Evolutionary conservation across 2,888 invertebrate genomes (phyloP), one percentile per base, ranked within the genome.

Genomic region (Dendrolimus houi): DNA sequence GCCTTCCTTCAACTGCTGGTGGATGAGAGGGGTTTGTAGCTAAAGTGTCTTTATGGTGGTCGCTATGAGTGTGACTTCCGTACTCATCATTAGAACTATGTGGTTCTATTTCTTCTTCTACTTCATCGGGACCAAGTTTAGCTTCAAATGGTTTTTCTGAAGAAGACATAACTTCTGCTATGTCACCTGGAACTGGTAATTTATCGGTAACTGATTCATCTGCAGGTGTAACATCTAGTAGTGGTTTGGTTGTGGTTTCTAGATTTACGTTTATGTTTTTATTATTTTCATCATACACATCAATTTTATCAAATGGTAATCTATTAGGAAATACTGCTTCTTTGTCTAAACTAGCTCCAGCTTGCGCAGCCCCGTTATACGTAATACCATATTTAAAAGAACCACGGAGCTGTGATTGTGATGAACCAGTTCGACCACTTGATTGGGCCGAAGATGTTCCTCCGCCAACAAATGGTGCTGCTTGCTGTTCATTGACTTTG

Each of bases 381-480:
- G 94, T 93, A 52, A 95, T 94, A 29, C 95, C 95, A 71, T 94
- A 95, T 72, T 94, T 94, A 65, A 95, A 96, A 52, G 95, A 95
- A 6, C 96, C 96, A 70, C 95, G 94, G 42, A 96, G 92, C 82
- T 96, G 96, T 9, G 96, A 94, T 77, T 96, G 96, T 17, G 96
- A 95, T 77, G 96, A 95, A 7, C 96, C 96, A 41, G 93, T 93
- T 62, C 92, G 90, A 9, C 93, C 92, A 62, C 94, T 95, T 56
- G 96, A 94, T 78, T 96, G 96, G 2, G 96, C 94, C 6, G 95
- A 94, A 0, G 96, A 94, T 61, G 94, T 93, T 8, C 96, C 96
- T 47, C 95, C 94, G 1, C 96, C 96, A 58, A 92, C 92, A 71
- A 94, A 94, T 7, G 95, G 93, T 59, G 81, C 83, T 55, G 87